Conservation (phyloP, 1,140 invertebrate species). For the Eupristina koningsbergeri region DNA sequence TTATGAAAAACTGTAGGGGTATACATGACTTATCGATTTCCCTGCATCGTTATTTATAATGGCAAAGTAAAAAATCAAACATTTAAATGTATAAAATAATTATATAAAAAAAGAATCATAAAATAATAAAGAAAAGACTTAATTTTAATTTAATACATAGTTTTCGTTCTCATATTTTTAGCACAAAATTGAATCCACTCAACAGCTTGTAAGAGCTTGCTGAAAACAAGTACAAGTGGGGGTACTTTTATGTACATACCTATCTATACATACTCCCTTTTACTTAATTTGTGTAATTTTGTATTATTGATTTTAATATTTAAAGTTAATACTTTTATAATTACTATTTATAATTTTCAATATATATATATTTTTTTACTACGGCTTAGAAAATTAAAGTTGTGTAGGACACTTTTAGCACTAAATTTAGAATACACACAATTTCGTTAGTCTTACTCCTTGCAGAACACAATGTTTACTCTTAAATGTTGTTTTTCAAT, state of each 20-base stretch:
- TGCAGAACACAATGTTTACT: constrained; percentile 71
- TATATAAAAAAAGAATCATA: constrained; percentile 53
- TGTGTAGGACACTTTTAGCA: constrained; percentile 64
- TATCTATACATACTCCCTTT: constrained; percentile 54
- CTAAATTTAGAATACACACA: constrained; percentile 68
- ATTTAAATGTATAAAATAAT: constrained; percentile 48
- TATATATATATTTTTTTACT: constrained; percentile 57
- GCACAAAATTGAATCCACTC: constrained; percentile 15
- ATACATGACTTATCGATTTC: constrained; percentile 21
- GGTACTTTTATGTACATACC: constrained; percentile 55
- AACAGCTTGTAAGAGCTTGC: constrained; percentile 17
- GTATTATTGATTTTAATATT: constrained; percentile 57
- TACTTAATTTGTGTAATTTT: constrained; percentile 58
- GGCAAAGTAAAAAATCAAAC: constrained; percentile 39
- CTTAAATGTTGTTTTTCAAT: constrained; percentile 66
- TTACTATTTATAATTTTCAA: constrained; percentile 56
- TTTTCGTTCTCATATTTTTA: constrained; percentile 29
- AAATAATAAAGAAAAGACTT: constrained; percentile 49
- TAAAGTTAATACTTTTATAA: constrained; percentile 64
- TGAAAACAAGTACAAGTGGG: constrained; percentile 39
- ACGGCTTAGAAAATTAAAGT: constrained; percentile 69
- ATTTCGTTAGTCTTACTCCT: constrained; percentile 65
- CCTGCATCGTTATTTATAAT: constrained; percentile 35
- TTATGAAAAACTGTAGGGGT: constrained; percentile 34
- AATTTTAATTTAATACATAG: no score